A percentile compares a stretch with the other conserved stretches of the same genome.
Evolutionary conservation across 1,140 invertebrate genomes (phyloP).

Genomic region (Aphaenogaster rudis): DNA sequence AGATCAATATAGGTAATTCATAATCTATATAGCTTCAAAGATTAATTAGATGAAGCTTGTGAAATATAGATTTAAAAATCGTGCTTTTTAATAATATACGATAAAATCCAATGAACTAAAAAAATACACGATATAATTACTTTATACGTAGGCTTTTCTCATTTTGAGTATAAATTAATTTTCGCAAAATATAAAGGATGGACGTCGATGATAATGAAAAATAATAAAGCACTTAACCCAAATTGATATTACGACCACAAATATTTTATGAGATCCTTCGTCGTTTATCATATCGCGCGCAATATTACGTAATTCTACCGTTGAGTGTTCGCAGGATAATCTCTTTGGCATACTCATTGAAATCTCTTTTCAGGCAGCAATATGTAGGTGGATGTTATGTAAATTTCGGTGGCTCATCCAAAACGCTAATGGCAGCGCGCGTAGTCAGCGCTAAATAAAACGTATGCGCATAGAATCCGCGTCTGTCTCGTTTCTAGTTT

Average conservation of each 20-base stretch:
- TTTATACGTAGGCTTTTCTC: not conserved
- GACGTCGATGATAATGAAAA: not conserved
- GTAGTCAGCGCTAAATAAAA: slow-evolving; percentile 55
- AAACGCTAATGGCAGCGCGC: slow-evolving; percentile 12
- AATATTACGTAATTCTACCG: slow-evolving; percentile 20
- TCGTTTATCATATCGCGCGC: not conserved
- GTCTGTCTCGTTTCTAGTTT: slow-evolving; percentile 26
- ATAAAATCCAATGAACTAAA: not conserved
- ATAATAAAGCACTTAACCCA: not conserved
- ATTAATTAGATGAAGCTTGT: not conserved
- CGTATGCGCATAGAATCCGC: slow-evolving; percentile 13
- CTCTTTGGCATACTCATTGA: not conserved
- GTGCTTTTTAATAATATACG: not conserved
- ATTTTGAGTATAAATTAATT: not conserved
- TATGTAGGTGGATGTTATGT: slow-evolving; percentile 49
- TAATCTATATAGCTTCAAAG: not conserved
- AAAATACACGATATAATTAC: not conserved
- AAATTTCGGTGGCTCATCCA: slow-evolving; percentile 50
- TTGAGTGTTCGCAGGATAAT: not conserved
- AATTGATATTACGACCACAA: slow-evolving; percentile 1
- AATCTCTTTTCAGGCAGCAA: slow-evolving; percentile 4
- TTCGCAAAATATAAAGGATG: not conserved
- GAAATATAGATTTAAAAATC: not conserved
- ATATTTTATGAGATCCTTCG: not conserved
- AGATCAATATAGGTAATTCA: not conserved